These are phyloP conservation scores for Phaenicophaeus curvirostris DNA, from an alignment of 2,797 vertebrate species.

Conservation along the genomic window DNA sequence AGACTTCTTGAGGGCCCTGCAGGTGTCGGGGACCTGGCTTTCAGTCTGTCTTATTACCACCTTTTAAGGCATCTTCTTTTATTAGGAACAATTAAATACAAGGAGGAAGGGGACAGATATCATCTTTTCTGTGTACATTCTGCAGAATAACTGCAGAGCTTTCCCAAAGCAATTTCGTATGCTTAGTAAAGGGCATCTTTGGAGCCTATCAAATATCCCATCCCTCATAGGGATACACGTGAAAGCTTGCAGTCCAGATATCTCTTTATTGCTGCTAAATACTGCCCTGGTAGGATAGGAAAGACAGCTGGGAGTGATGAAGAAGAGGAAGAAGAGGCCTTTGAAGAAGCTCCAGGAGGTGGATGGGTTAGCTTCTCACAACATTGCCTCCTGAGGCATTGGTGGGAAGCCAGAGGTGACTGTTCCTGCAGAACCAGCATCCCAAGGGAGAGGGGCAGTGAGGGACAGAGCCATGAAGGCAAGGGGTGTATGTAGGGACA, in stretches of 20 bases:
- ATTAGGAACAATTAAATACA: conserved; percentile 32
- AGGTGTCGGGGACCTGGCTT: not conserved
- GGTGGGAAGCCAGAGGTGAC: not conserved
- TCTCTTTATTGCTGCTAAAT: not conserved
- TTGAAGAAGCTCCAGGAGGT: not conserved
- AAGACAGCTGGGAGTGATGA: not conserved
- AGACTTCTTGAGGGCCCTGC: not conserved
- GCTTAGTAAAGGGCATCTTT: conserved; percentile 50
- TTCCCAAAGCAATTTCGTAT: conserved; percentile 35
- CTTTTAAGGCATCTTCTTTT: conserved; percentile 24
- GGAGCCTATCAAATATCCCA: conserved; percentile 35
- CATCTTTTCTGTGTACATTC: conserved; percentile 34
- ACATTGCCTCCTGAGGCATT: rapidly evolving
- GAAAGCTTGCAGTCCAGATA: not conserved
- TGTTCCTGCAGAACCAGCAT: not conserved
- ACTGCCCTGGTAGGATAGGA: not conserved
- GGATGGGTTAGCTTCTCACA: not conserved
- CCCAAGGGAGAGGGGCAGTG: not conserved
- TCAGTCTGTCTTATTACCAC: not conserved
- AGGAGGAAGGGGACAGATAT: conserved; percentile 35
- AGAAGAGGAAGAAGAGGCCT: not conserved
- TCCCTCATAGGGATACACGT: not conserved
- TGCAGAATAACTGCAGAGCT: conserved; percentile 47
- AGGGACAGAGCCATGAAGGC: not conserved
- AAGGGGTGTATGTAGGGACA: not conserved